Evolutionary conservation across 2,797 vertebrate species (phyloP).

Genomic region (Myotis planiceps): DNA sequence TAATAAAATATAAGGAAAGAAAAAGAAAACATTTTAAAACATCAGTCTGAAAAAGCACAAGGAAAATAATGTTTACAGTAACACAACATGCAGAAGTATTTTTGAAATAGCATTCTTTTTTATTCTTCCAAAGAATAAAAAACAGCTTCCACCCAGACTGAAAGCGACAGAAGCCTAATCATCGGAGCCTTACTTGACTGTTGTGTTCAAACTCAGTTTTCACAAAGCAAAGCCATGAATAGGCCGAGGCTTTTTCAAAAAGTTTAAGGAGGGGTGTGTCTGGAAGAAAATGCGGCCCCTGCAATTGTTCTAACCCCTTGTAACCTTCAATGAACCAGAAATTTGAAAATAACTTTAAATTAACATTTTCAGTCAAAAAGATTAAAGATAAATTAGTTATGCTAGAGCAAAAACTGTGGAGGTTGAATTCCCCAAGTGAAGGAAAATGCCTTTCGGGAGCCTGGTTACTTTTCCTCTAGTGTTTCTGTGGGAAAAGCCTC

Average conservation of each 20-base stretch:
- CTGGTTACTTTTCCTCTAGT: background rate
- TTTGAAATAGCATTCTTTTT: background rate
- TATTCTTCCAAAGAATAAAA: background rate
- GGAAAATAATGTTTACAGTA: background rate
- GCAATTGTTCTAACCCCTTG: background rate
- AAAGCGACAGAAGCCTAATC: background rate
- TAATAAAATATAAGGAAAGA: background rate
- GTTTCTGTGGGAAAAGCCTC: background rate
- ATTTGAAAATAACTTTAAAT: background rate
- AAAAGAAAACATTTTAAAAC: background rate
- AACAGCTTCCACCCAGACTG: background rate
- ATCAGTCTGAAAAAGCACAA: background rate
- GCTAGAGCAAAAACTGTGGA: background rate
- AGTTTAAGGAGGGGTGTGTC: background rate
- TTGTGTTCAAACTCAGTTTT: conserved; percentile 44
- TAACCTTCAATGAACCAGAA: background rate
- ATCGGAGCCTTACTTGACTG: background rate
- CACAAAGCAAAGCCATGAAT: conserved; percentile 5
- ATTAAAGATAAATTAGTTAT: background rate
- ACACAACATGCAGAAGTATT: background rate
- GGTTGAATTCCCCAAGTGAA: background rate
- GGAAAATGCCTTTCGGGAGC: background rate
- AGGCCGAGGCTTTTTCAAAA: background rate
- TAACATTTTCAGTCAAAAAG: background rate
- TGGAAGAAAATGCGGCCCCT: background rate